Evolutionary conservation across 2,797 vertebrate genomes (phyloP).

Genomic region (Eutrigla gurnardus): DNA sequence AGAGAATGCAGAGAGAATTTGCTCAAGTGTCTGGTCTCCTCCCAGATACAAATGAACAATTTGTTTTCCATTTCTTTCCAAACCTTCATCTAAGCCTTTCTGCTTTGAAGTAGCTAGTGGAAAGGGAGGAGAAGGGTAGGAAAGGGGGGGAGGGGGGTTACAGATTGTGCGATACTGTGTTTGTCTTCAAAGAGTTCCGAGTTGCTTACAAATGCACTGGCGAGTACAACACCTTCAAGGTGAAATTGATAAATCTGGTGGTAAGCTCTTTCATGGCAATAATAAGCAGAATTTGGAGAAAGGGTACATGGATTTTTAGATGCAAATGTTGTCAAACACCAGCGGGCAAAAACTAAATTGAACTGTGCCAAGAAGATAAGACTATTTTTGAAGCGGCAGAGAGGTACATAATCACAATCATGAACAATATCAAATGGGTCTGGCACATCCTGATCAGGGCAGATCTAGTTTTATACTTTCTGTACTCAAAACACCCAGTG

Average conservation of each 20-base stretch:
- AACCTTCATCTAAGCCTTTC: conserved; percentile 79
- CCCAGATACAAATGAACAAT: conserved; percentile 86
- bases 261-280: conserved; percentile 75
- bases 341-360: conserved; percentile 69
- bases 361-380: conserved; percentile 74
- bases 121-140: conserved; percentile 66
- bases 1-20: conserved; percentile 78
- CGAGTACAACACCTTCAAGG: conserved; percentile 83
- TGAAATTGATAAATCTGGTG: conserved; percentile 85
- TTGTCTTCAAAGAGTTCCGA: conserved; percentile 84
- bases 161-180: conserved; percentile 78
- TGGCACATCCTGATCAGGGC: conserved; percentile 61
- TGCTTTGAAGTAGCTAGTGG: conserved; percentile 80
- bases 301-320: conserved; percentile 70
- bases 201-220: conserved; percentile 80
- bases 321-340: conserved; percentile 79
- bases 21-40: conserved; percentile 82
- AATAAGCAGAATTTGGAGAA: conserved; percentile 74
- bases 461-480: conserved; percentile 60
- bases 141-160: conserved; percentile 37
- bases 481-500: conserved; percentile 48
- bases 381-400: conserved; percentile 63
- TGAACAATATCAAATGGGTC: conserved; percentile 69
- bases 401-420: conserved; percentile 72
- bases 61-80: conserved; percentile 82